These are phyloP conservation scores for Caenorhabditis brenneri DNA, from an alignment of 1,140 invertebrate species.

Conservation along the genomic window DNA sequence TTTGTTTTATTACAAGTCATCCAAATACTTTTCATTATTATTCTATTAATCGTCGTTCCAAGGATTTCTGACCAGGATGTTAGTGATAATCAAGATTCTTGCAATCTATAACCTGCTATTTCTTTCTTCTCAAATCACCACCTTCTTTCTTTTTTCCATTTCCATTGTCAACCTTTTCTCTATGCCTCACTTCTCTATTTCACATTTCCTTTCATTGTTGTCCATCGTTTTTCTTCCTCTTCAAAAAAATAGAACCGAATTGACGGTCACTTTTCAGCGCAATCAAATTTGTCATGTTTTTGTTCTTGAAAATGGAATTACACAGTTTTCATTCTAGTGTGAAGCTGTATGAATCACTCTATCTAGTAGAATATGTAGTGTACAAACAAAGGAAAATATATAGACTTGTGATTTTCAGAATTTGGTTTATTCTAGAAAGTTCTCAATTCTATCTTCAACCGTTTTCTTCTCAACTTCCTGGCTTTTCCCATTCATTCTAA, in stretches of 20 bases:
- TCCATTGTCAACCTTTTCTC: slow-evolving; percentile 8
- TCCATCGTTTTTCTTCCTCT: background rate
- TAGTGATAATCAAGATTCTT: slow-evolving; percentile 1
- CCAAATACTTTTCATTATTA: background rate
- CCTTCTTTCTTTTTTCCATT: background rate
- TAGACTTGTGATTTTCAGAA: no score
- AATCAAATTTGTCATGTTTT: background rate
- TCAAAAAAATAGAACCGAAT: slow-evolving; percentile 18
- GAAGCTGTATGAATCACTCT: background rate
- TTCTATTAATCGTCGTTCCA: background rate
- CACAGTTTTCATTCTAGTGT: background rate
- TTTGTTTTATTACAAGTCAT: slow-evolving; percentile 23
- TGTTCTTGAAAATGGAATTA: background rate
- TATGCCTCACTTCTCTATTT: background rate
- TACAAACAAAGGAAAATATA: no score
- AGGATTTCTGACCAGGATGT: background rate
- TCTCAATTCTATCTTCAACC: no score
- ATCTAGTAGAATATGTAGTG: no score
- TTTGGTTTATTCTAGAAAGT: no score
- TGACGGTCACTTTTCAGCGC: background rate
- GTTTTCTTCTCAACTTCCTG: no score
- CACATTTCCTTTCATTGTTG: background rate
- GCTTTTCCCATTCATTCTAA: no score
- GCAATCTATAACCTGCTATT: background rate
- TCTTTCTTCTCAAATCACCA: background rate